Evolutionary conservation across 2,113 vertebrate species (phyloP), one percentile per base, ranked within the genome.

Genomic region (Pao palembangensis): DNA sequence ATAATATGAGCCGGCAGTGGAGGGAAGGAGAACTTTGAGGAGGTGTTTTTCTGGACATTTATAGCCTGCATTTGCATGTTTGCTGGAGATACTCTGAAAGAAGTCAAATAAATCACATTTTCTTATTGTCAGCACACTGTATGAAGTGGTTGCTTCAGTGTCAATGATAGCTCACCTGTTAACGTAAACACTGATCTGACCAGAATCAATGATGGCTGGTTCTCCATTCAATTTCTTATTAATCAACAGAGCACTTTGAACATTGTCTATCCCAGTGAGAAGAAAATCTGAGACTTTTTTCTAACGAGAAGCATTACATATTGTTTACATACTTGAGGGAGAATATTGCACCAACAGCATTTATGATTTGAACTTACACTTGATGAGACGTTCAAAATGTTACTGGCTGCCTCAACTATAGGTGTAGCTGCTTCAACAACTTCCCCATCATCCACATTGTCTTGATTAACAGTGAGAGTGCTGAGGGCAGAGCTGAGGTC

Each of bases 1-100:
- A 90, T 8, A 18, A 84, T 62, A 23, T 90, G 59, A 66, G 86
- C 81, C 7, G 85, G 85, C 55, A 91, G 69, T 11, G 79, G 21
- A 1, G 96, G 95, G 47, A 97, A 89, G 14, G 73, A 92, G 80
- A 98, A 98, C 55, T 86, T 90, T 15, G 90, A 92, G 6, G 93
- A 90, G 54, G 77, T 82, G 43, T 73, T 73, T 20, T 69, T 81
- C 42, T 85, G 78, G 13, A 86, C 42, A 7, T 75, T 88, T 78
- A 97, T 53, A 67, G 84, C 55, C 79, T 86, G 61, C 79, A 64
- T 55, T 54, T 86, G 84, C 87, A 91, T 42, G 20, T 78, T 76
- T 57, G 61, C 68, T 49, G 85, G 72, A 44, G 82, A 79, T 14
- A 91, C 11, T 79, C 91, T 92, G 46, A 6, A 77, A 51, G 52